Base-by-base conservation (phyloP, 2,888 invertebrate genomes). In the Stenolophus ochropezus region DNA sequence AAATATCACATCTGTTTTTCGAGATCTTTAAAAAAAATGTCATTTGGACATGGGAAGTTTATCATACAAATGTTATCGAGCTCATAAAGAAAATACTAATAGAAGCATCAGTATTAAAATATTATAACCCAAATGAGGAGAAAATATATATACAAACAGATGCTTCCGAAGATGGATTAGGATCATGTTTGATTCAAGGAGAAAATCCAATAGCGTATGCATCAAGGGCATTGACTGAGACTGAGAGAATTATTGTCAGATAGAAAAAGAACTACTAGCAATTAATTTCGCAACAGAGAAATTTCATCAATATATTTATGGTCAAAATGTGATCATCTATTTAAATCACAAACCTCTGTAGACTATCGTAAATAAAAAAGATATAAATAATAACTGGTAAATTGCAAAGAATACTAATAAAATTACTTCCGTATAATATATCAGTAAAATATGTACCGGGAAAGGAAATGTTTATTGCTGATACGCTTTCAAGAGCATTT, bases 1-100 rank as follows among this genome's bases (percentile, higher is more conserved):
- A 4, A 80, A 83, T 74, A 80, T 84, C 8, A 82, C 84, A n/a
- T 83, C 82, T n/a, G 84, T 84, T 5, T 56, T 86, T 11, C 81
- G 85, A 81, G 58, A 84, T 11, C n/a, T n/a, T n/a, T 80, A 85
- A 83, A 27, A 83, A 56, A 65, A 65, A 25, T 20, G 18, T n/a
- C n/a, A 65, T 23, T n/a, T 23, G n/a, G 18, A 23, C 21, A 6
- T 21, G 25, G 21, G 6, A 4, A 23, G 65, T 11, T 20, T 14
- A n/a, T 18, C 6, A 18, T 18, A 18, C 6, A 53, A 2, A 18
- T 18, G 20, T 1, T 16, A n/a, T 4, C 6, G 53, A 11, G 4
- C 16, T 53, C 16, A 18, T 16, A 5, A 53, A 53, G 4, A 2
- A 53, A 4, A 18, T 4, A 6, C 16, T 53, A 4, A 18, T 8